Percentiles rank a stretch among this genome's conserved stretches.
phyloP scores from a whole-genome alignment of 2,113 vertebrate genomes.

The Lutjanus erythropterus region DNA sequence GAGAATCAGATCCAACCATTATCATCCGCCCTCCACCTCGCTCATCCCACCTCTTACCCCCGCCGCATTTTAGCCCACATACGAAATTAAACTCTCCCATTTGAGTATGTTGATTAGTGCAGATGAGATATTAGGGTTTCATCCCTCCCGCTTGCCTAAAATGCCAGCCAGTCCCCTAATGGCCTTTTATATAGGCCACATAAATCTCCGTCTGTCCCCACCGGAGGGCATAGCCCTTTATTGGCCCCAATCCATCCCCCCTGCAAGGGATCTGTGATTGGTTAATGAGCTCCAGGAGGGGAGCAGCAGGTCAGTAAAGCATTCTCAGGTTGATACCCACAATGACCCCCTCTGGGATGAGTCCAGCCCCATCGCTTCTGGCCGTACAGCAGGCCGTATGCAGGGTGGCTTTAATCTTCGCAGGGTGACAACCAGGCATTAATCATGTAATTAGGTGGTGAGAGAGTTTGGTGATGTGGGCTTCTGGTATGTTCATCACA shows the following conservation, averaged over 20 bases:
- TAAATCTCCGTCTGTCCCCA: conserved; percentile 80
- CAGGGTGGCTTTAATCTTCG: conserved; percentile 50
- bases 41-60: conserved; percentile 46
- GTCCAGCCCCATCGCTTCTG: conserved; percentile 24
- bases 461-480: conserved; percentile 5
- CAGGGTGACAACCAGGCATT: conserved; percentile 27
- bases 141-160: conserved; percentile 64
- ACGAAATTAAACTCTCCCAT: conserved; percentile 47
- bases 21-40: conserved; percentile 38
- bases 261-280: conserved; percentile 53
- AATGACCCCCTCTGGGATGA: conserved; percentile 40
- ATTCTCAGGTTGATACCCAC: conserved; percentile 51
- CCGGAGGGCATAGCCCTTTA: conserved; percentile 60
- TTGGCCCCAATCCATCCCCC: conserved; percentile 58
- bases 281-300: conserved; percentile 75
- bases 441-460: conserved; percentile 54
- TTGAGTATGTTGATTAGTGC: conserved; percentile 71
- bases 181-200: conserved; percentile 76
- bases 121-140: conserved; percentile 69
- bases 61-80: conserved; percentile 53
- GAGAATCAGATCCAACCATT: conserved; percentile 42
- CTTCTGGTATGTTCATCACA: conserved; percentile 10
- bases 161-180: conserved; percentile 78
- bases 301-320: conserved; percentile 46
- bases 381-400: conserved; percentile 16